A percentile compares a stretch with the other conserved stretches of the same genome.
phyloP scores from a whole-genome alignment of 2,888 invertebrate genomes.

The Leptopilina myrica region DNA sequence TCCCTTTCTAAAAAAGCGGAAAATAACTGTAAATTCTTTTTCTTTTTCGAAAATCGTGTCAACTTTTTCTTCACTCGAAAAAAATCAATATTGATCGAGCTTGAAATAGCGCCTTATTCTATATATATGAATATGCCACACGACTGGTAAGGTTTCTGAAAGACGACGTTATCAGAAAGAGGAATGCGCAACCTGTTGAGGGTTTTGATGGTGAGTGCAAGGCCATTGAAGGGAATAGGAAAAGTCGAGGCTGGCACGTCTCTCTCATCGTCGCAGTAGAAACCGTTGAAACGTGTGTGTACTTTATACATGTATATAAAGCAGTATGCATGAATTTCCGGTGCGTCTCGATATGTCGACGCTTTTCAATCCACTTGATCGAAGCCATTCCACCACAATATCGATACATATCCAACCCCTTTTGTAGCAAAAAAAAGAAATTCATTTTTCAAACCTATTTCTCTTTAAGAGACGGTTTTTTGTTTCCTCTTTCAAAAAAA shows the following conservation, averaged over 20 bases:
- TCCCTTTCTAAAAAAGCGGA: too few species aligned
- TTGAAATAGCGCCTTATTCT: slow-evolving; percentile 2
- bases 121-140: background rate
- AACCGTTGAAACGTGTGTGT: slow-evolving; percentile 53
- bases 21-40: too few species aligned
- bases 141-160: slow-evolving; percentile 10
- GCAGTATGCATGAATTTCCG: slow-evolving; percentile 60
- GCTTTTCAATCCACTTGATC: slow-evolving; percentile 55
- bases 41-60: background rate
- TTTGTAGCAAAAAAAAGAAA: slow-evolving; percentile 1
- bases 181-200: slow-evolving; percentile 74
- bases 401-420: slow-evolving; percentile 49
- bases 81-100: slow-evolving; percentile 14
- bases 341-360: slow-evolving; percentile 67
- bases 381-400: slow-evolving; percentile 11
- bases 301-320: slow-evolving; percentile 38
- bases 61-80: background rate
- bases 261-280: slow-evolving; percentile 33
- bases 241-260: slow-evolving; percentile 29
- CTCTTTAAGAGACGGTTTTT: slow-evolving; percentile 17
- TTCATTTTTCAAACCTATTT: slow-evolving; percentile 9
- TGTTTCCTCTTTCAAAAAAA: slow-evolving; percentile 29
- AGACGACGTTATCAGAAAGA: slow-evolving; percentile 63
- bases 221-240: slow-evolving; percentile 11
- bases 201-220: slow-evolving; percentile 49